Evolutionary conservation across 64 coral and sea anemone genomes (phyloP).

Genomic region (Anthopleura sola): DNA sequence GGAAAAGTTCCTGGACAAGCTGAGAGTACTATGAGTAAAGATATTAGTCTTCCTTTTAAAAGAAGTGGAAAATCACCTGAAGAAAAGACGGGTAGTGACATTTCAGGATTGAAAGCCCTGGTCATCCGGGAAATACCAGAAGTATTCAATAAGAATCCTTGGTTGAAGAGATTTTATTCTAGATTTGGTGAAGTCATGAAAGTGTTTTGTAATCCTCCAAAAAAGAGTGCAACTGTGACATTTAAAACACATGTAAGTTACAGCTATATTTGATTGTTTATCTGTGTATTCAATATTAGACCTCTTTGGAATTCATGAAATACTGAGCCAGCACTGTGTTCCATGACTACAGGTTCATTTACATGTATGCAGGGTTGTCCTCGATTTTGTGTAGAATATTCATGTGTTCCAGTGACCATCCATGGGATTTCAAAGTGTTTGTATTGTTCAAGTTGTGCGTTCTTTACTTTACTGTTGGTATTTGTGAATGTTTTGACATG

Average conservation of each 20-base stretch:
- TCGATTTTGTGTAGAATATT: too few species aligned
- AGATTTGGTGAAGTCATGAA: constrained; percentile 81
- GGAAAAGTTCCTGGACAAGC: neutral
- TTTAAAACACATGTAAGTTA: constrained; percentile 41
- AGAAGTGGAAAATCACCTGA: neutral
- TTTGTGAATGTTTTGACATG: too few species aligned
- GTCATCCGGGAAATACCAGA: constrained; percentile 73
- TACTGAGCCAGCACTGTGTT: too few species aligned
- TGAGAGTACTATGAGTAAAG: neutral
- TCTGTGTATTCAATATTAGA: neutral
- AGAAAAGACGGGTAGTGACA: neutral
- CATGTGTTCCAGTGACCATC: too few species aligned
- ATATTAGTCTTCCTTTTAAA: neutral
- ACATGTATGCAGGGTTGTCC: too few species aligned
- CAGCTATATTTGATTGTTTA: too few species aligned
- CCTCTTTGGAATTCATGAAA: too few species aligned
- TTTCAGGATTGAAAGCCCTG: constrained; percentile 28
- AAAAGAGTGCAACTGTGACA: constrained; percentile 69
- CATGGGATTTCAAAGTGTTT: too few species aligned
- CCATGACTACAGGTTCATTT: too few species aligned
- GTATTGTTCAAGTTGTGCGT: too few species aligned
- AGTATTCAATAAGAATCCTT: constrained; percentile 60
- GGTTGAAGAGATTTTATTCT: constrained; percentile 80
- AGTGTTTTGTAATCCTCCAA: constrained; percentile 49
- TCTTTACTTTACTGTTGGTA: too few species aligned